Base-by-base conservation (phyloP, 2,888 invertebrate genomes). In the Ctenicera cuprea region DNA sequence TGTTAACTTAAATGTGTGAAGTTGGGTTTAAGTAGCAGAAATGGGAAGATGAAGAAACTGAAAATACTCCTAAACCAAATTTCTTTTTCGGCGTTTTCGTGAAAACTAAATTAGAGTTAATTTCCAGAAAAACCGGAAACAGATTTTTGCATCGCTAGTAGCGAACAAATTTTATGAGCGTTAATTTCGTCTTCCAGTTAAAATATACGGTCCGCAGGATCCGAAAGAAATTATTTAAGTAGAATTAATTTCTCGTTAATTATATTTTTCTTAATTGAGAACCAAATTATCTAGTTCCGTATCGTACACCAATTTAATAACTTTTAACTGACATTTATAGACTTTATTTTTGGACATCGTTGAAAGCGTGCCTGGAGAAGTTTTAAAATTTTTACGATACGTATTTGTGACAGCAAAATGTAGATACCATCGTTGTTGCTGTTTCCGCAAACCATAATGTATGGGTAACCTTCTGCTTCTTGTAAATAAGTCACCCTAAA, bases 401-500 rank as follows among this genome's bases (percentile, higher is more conserved):
- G 57, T 43, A 41, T 52, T 57, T 67, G 30, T 67, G 67, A 45
- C 57, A 57, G 57, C 57, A 45, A 67, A 33, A 67, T 30, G 52
- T 43, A 67, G 67, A 67, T 67, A 67, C 14, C 54, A 67, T 67
- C 67, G 41, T 66, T 71, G 71, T 69, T 45, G 68, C 50, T 54
- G 68, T 67, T 68, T 75, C 72, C 74, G 67, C 62, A 74, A 64
- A 61, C 54, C 63, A 70, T 77, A 77, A 59, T 59, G 18, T 33
- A 73, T 54, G 59, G 62, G 62, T 57, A 65, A 63, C 68, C 65
- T 67, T 59, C 38, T 59, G 71, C 43, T 71, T 66, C 74, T 64
- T 64, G 68, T 64, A 73, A 54, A 67, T 71, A 73, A 41, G 75
- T 71, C 62, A 71, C 77, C 77, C 66, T 75, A 11, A 38, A 38